Percentiles rank a stretch among this genome's conserved stretches.
Conservation (phyloP, 2,113 vertebrate species). For the Falcunculus frontatus region DNA sequence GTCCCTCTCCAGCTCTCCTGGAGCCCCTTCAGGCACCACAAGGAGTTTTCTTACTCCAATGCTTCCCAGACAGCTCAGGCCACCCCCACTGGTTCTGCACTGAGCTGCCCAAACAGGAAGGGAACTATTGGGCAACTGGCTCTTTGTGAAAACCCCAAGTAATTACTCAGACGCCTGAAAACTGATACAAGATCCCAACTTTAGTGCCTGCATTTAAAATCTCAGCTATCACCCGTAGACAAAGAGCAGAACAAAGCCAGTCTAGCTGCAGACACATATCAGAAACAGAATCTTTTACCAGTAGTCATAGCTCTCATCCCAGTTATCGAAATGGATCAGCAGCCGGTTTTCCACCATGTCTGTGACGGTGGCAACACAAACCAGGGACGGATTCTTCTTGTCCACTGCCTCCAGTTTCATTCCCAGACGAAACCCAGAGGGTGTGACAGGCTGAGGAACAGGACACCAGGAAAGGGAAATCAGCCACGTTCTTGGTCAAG, state of each 20-base stretch:
- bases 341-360: conserved; percentile 86
- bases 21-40: neutral
- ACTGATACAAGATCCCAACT: neutral
- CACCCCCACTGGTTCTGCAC: neutral
- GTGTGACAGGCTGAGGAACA: conserved; percentile 78
- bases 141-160: neutral
- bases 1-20: neutral
- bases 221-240: neutral
- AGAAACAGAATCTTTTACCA: conserved; percentile 69
- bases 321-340: conserved; percentile 89
- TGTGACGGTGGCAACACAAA: conserved; percentile 82
- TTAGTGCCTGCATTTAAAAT: neutral
- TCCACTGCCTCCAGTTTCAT: conserved; percentile 92
- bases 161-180: neutral
- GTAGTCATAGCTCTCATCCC: conserved; percentile 88
- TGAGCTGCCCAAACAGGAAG: neutral
- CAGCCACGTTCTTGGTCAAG: neutral
- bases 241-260: neutral
- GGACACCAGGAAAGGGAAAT: neutral
- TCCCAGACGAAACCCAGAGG: conserved; percentile 85
- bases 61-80: neutral
- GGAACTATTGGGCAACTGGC: neutral
- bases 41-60: neutral
- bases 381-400: conserved; percentile 83
- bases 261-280: neutral